Conservation (phyloP, 1,140 invertebrate genomes). For the Drosophila pseudoananassae region DNA sequence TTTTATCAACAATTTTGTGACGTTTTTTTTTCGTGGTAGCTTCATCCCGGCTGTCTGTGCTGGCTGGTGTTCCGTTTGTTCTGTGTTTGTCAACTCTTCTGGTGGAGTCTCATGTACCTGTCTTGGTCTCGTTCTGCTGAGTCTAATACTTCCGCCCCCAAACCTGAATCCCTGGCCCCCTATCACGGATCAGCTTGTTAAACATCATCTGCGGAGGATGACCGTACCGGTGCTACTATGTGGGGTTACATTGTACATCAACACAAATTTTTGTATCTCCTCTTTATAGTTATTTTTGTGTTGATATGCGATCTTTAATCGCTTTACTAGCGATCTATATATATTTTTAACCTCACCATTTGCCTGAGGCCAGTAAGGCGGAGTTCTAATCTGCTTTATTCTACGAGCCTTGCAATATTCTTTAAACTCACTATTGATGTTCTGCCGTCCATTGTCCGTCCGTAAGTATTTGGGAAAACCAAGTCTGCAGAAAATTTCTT, state of each 20-base stretch:
- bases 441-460: slow-evolving; percentile 3
- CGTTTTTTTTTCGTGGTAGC: too few relatives aligned
- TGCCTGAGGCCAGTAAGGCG: slow-evolving; percentile 20
- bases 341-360: slow-evolving; percentile 65
- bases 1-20: too few relatives aligned
- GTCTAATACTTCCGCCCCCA: slow-evolving; percentile 16
- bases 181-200: slow-evolving; percentile 38
- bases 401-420: slow-evolving; percentile 15
- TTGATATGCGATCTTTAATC: slow-evolving; percentile 15
- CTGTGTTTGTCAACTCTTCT: neutral
- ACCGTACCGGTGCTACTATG: slow-evolving; percentile 45
- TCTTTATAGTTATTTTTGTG: slow-evolving; percentile 14
- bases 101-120: slow-evolving; percentile 1
- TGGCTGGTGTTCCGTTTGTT: slow-evolving; percentile 12
- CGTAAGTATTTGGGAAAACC: slow-evolving; percentile 16
- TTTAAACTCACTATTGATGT: slow-evolving; percentile 24
- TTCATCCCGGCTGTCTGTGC: slow-evolving; percentile 5
- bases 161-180: slow-evolving; percentile 29
- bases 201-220: slow-evolving; percentile 48
- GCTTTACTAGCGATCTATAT: slow-evolving; percentile 29
- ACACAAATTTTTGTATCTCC: slow-evolving; percentile 36
- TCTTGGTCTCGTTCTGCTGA: slow-evolving; percentile 36
- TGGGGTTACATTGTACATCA: slow-evolving; percentile 52
- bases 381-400: too few relatives aligned
- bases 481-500: slow-evolving; percentile 2